A percentile compares a stretch with the other conserved stretches of the same genome.
These are phyloP conservation scores for Tokudaia tokunoshimensis DNA, from an alignment of 2,797 vertebrate genomes.

Conservation along the genomic window DNA sequence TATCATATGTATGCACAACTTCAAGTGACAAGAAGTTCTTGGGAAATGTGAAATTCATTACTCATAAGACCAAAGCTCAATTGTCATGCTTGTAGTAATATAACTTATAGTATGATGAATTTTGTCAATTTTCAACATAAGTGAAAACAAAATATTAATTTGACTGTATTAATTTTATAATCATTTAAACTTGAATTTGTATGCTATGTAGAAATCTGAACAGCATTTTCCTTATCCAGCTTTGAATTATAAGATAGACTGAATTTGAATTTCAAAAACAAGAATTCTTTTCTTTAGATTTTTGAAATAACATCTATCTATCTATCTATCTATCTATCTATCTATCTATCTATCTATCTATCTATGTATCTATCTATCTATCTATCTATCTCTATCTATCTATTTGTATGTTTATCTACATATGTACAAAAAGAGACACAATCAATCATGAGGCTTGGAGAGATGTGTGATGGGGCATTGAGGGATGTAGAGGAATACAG, in stretches of 20 bases:
- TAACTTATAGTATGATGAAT: not conserved
- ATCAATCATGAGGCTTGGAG: not conserved
- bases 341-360: not conserved
- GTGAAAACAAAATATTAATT: slow-evolving; percentile 45
- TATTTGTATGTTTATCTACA: not conserved
- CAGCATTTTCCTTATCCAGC: not conserved
- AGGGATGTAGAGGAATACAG: not conserved
- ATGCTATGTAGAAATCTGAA: slow-evolving; percentile 2
- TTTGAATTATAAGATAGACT: not conserved
- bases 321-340: not conserved
- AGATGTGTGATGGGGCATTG: not conserved
- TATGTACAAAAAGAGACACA: not conserved
- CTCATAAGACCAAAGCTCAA: not conserved
- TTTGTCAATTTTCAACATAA: not conserved
- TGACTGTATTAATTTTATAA: not conserved
- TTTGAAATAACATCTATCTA: not conserved
- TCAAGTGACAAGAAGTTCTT: not conserved
- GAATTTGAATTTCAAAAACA: not conserved
- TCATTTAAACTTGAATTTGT: not conserved
- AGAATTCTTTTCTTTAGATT: not conserved
- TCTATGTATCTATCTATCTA: not conserved
- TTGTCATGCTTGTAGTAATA: not conserved
- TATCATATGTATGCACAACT: not conserved
- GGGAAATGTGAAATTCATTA: not conserved
- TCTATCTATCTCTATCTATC: not conserved